Percentiles rank a stretch among this genome's conserved stretches.
These are phyloP conservation scores for Nymphalis c-album DNA, from an alignment of 2,888 invertebrate species.

Conservation along the genomic window DNA sequence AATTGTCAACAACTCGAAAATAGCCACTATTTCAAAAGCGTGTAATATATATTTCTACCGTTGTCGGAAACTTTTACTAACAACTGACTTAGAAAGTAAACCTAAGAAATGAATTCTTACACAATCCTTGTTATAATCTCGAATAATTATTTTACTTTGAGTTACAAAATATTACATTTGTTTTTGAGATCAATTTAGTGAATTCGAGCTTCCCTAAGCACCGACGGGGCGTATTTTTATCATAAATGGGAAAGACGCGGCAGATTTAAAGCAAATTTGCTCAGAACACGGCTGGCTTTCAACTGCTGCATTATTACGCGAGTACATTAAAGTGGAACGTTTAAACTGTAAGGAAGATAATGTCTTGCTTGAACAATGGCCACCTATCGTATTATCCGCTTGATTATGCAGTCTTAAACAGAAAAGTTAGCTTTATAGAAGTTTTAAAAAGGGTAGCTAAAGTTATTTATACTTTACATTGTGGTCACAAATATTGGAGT, in stretches of 20 bases:
- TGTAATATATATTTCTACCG: too few species aligned
- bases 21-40: too few species aligned
- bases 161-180: constrained; percentile 15
- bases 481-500: not conserved
- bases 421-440: not conserved
- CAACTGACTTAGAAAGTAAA: too few species aligned
- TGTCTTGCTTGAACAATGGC: constrained; percentile 31
- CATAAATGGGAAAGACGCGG: constrained; percentile 36
- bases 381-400: constrained; percentile 29
- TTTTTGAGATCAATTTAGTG: constrained; percentile 42
- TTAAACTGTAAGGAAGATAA: constrained; percentile 33
- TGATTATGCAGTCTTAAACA: constrained; percentile 18
- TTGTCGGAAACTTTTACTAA: too few species aligned
- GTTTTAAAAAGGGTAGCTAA: not conserved
- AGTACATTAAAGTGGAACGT: constrained; percentile 35
- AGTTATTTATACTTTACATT: too few species aligned
- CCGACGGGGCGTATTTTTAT: constrained; percentile 36
- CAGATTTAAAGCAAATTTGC: constrained; percentile 40
- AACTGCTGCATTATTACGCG: constrained; percentile 40
- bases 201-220: constrained; percentile 31
- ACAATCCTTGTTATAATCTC: too few species aligned
- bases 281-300: constrained; percentile 38
- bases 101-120: not conserved
- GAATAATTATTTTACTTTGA: not conserved
- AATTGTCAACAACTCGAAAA: not conserved